Base-by-base conservation (phyloP, 2,888 invertebrate species). In the Rotaria sp. region DNA sequence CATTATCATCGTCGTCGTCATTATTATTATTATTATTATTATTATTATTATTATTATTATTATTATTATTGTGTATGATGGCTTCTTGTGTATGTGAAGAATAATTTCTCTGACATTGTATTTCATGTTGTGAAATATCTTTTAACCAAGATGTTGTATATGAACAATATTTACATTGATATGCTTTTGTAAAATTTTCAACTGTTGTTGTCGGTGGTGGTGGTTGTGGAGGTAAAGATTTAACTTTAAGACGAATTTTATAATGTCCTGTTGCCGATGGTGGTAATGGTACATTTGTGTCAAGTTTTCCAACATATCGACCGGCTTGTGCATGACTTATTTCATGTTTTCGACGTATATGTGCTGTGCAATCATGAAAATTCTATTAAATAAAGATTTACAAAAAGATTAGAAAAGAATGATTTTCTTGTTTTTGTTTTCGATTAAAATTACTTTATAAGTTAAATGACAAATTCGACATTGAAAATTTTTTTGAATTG, bases 321-420 rank as follows among this genome's bases (percentile, higher is more conserved):
- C 80, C 80, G 13, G 80, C 80, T 80, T 80, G 80, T 11, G 45
- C 45, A 45, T 80, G 80, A 26, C 26, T 80, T 26, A 80, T 80
- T 45, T 80, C 80, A 80, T 80, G 80, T 45, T 80, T 80, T 13
- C 45, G 41, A 41, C 80, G 41, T 26, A 80, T 80, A 45, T 80
- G 80, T 80, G 80, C 80, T 45, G 80, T 80, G n/a, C 80, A 80
- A 45, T 80, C 80, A 80, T 80, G 80, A 45, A 80, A 80, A n/a
- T 80, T 80, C 67, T 67, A 67, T 67, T 7, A 1, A 13, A 30
- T n/a, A 15, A 13, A 15, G 15, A 48, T 8, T 48, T 11, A 30
- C 7, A 30, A 59, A 13, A 10, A n/a, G 10, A 30, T 55, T 4
- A 18, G 3, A 55, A 4, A 55, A 55, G 18, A 24, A 57, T n/a